Conservation (phyloP, 2,113 vertebrate species). For the Pseudolaguvia tuberculata region DNA sequence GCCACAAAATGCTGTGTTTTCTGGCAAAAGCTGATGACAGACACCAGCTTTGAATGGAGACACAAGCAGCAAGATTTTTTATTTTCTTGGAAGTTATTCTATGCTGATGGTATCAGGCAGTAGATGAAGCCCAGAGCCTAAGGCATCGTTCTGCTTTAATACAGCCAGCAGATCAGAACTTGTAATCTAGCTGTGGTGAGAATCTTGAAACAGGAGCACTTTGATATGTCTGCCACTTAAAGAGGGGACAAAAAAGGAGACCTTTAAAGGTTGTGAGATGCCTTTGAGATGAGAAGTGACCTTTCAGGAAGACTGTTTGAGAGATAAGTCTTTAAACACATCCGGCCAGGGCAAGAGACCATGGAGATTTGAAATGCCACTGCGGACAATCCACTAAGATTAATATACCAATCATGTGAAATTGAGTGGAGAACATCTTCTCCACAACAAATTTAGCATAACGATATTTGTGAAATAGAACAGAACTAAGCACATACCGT, state of each 20-base stretch:
- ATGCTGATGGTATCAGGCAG: slow-evolving; percentile 34
- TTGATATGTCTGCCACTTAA: slow-evolving; percentile 58
- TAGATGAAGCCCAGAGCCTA: slow-evolving; percentile 26
- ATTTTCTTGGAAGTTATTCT: slow-evolving; percentile 16
- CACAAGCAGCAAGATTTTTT: slow-evolving; percentile 34
- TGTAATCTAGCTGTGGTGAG: slow-evolving; percentile 56
- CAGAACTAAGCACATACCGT: no score
- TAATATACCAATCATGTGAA: slow-evolving; percentile 65
- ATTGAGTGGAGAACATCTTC: slow-evolving; percentile 48
- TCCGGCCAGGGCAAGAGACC: slow-evolving; percentile 31
- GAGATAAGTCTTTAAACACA: slow-evolving; percentile 49
- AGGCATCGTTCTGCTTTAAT: slow-evolving; percentile 38
- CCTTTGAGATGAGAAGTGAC: slow-evolving; percentile 67
- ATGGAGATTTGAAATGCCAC: slow-evolving; percentile 53
- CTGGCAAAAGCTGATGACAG: slow-evolving; percentile 34
- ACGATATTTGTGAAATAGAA: slow-evolving; percentile 65
- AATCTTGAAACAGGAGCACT: slow-evolving; percentile 36
- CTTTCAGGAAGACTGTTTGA: slow-evolving; percentile 59
- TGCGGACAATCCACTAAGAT: slow-evolving; percentile 64
- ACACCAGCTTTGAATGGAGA: slow-evolving; percentile 23
- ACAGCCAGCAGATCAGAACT: slow-evolving; percentile 47
- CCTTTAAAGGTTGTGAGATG: slow-evolving; percentile 70
- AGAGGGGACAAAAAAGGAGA: slow-evolving; percentile 61
- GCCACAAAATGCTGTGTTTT: slow-evolving; percentile 32
- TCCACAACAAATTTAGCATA: slow-evolving; percentile 55